A percentile compares a stretch with the other conserved stretches of the same genome.
Conservation (phyloP, 2,113 vertebrate species). For the Xerus inauris region DNA sequence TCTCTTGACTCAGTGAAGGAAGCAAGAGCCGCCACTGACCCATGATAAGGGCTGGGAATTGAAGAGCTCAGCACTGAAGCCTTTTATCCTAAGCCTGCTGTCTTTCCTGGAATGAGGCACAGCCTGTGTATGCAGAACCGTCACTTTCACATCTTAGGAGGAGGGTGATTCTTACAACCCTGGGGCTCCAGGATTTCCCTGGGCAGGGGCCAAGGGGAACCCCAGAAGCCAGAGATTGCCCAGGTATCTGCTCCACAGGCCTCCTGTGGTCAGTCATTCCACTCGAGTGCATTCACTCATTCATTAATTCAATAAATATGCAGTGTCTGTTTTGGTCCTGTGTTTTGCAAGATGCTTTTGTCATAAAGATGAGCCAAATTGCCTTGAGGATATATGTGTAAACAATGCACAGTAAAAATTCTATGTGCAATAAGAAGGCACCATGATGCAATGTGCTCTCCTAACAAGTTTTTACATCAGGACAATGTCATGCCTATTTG, state of each 20-base stretch:
- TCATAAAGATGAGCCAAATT: background rate
- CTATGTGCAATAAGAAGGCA: background rate
- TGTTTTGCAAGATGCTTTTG: background rate
- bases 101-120: background rate
- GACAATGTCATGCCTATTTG: background rate
- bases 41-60: background rate
- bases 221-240: background rate
- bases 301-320: conserved; percentile 13
- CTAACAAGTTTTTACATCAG: background rate
- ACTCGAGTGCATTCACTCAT: background rate
- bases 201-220: background rate
- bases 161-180: background rate
- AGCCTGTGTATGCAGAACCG: background rate
- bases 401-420: background rate
- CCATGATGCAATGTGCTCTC: background rate
- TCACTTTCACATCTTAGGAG: background rate
- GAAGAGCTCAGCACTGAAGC: background rate
- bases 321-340: background rate
- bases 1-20: background rate
- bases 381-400: background rate
- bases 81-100: background rate
- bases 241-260: background rate
- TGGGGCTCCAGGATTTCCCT: background rate
- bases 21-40: background rate
- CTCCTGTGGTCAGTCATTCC: background rate